Conservation (phyloP, 2,797 vertebrate species). For the Peromyscus nudipes region DNA sequence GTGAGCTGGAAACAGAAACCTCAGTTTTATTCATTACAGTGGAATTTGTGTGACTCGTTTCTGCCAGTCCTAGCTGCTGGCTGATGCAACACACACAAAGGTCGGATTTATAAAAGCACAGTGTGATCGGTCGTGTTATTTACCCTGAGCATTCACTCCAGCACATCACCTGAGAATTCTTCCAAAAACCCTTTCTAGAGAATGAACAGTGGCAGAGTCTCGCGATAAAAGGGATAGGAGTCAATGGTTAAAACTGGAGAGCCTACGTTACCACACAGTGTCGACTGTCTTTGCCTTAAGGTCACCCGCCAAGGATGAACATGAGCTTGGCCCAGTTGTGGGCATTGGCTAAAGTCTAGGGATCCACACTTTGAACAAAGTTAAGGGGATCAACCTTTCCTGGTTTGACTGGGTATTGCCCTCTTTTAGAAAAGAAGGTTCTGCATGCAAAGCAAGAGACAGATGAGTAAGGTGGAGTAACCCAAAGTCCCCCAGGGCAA, state of each 20-base stretch:
- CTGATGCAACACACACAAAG: rapidly evolving
- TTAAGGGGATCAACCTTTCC: background rate
- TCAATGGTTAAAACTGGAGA: background rate
- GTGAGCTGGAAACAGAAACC: background rate
- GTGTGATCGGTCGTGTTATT: rapidly evolving
- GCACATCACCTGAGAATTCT: background rate
- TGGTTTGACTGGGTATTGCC: background rate
- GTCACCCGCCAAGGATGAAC: background rate
- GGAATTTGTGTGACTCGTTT: background rate
- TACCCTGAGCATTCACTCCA: background rate
- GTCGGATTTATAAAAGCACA: background rate
- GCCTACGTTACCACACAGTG: rapidly evolving
- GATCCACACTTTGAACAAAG: too few species aligned
- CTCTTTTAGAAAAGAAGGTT: background rate
- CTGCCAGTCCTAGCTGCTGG: background rate
- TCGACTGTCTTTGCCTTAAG: rapidly evolving
- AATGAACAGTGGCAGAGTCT: background rate
- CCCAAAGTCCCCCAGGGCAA: background rate
- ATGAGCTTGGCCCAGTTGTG: rapidly evolving
- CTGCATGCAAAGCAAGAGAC: background rate
- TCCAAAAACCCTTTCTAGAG: background rate
- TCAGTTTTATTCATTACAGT: background rate
- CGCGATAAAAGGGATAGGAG: rapidly evolving
- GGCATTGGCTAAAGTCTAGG: background rate
- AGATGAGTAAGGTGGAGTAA: background rate